Evolutionary conservation across 2,797 vertebrate species (phyloP), one percentile per base, ranked within the genome.

Genomic region (Lithobates sylvaticus): DNA sequence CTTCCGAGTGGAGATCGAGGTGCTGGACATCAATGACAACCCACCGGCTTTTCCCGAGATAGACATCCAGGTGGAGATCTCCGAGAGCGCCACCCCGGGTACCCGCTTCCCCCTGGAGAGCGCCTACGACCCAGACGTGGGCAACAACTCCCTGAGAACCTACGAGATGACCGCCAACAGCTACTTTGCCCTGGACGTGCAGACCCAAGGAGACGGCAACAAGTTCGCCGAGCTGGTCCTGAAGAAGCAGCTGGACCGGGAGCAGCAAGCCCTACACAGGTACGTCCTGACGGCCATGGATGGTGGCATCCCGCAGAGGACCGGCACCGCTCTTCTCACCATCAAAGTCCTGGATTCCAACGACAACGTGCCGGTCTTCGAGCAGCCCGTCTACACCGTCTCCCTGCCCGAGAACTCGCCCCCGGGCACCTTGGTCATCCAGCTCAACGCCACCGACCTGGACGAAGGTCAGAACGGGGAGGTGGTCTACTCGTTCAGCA

Each of bases 21-120:
- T 99, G 89, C 94, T 98, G 93, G 98, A 99, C 95, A 97, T 99
- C 82, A 99, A 99, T 85, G 98, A 99, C 94, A 98, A 99, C 89
- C 95, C 98, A 0, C 98, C 98, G 39, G 93, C 94, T 90, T 99
- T 99, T 90, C 97, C 97, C 7, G 97, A 99, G 92, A 95, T 96
- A 1, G 98, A 99, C 92, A 95, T 99, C 87, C 98, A 96, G 0
- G 97, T 99, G 92, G 98, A 99, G 93, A 99, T 99, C 91, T 98
- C 97, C 0, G 98, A 99, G 91, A 99, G 97, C 91, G 98, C 98
- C 76, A 96, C 96, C 12, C 96, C 97, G 3, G 97, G 98, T 16
- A 99, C 98, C 85, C 97, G 98, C 80, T 97, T 99, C 91, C 97
- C 97, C 0, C 90, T 99, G 92, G 98, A 99, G 93, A 98, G 97